These are phyloP conservation scores for Gobionotothen gibberifrons DNA, from an alignment of 2,797 vertebrate species.

Conservation along the genomic window DNA sequence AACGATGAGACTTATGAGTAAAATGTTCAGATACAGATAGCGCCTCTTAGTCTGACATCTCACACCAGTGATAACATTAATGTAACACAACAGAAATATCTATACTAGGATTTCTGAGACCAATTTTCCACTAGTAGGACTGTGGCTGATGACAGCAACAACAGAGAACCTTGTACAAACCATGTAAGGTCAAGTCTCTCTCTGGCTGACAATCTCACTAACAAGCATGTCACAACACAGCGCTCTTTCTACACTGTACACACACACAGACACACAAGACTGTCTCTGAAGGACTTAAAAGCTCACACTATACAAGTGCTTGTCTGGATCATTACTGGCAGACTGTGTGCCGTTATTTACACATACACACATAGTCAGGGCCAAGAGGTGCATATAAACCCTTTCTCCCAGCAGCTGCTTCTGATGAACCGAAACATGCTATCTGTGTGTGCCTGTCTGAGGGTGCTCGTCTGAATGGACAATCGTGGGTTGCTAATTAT, in stretches of 20 bases:
- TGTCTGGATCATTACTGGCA: slow-evolving; percentile 58
- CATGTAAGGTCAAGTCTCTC: slow-evolving; percentile 76
- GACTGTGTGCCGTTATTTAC: slow-evolving; percentile 24
- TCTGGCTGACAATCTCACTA: slow-evolving; percentile 69
- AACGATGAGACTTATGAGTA: neutral
- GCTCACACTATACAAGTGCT: slow-evolving; percentile 48
- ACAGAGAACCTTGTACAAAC: slow-evolving; percentile 65
- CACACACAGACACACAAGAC: slow-evolving; percentile 28
- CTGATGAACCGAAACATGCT: slow-evolving; percentile 11
- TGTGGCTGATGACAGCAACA: slow-evolving; percentile 64
- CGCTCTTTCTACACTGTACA: slow-evolving; percentile 23
- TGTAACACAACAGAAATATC: neutral
- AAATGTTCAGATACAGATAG: neutral
- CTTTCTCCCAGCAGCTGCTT: slow-evolving; percentile 20
- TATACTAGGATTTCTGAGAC: slow-evolving; percentile 12
- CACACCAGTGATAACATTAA: neutral
- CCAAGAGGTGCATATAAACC: slow-evolving; percentile 33
- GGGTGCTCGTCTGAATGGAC: neutral
- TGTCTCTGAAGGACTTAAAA: slow-evolving; percentile 43
- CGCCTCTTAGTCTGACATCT: neutral
- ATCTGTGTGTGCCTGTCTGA: neutral
- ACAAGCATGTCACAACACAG: slow-evolving; percentile 66
- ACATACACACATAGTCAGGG: slow-evolving; percentile 26
- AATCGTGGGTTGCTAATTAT: slow-evolving; percentile 42
- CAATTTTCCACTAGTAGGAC: slow-evolving; percentile 49